Base-by-base conservation (phyloP, 2,888 invertebrate species). In the Chromoteleia sp. region DNA sequence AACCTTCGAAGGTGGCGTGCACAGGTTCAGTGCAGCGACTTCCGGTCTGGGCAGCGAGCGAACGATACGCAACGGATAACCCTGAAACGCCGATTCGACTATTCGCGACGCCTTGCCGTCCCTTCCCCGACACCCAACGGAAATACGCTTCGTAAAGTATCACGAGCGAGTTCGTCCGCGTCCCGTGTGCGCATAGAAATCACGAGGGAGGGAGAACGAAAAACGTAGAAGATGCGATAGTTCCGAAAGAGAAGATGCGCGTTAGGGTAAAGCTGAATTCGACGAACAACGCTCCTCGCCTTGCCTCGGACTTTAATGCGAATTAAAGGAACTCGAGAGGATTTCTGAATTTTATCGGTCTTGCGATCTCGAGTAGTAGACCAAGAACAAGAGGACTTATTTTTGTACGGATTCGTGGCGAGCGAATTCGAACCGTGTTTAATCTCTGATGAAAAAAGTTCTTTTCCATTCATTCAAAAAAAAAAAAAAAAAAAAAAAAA, bases 101-200 rank as follows among this genome's bases (percentile, higher is more conserved):
- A 67, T 71, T 79, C 76, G 68, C 79, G 82, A 78, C 78, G 77
- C 75, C 71, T 78, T 65, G 21, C n/a, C 70, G 48, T 63, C 61
- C 71, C 61, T 52, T 67, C 39, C 25, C 56, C 52, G 6, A 19
- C 52, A 5, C n/a, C 59, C 41, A 70, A 80, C 82, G 82, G 82
- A 82, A 82, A 79, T 61, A 82, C 82, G 82, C 82, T 82, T 82
- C 82, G 82, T 80, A 80, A 82, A 79, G 63, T 79, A 79, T 59
- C 82, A 73, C 61, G 75, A 82, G 76, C 73, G 63, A 65, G 81
- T 71, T 76, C 63, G 58, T 73, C 74, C 56, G 79, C 71, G 19
- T 71, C 73, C 67, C 17, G 61, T 36, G 67, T 61, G 76, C 73
- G 54, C 67, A 45, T 14, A 59, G 59, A 54, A 67, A 68, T 73